Evolutionary conservation across 2,888 invertebrate genomes (phyloP).

Genomic region (Eugnorisma glareosa): DNA sequence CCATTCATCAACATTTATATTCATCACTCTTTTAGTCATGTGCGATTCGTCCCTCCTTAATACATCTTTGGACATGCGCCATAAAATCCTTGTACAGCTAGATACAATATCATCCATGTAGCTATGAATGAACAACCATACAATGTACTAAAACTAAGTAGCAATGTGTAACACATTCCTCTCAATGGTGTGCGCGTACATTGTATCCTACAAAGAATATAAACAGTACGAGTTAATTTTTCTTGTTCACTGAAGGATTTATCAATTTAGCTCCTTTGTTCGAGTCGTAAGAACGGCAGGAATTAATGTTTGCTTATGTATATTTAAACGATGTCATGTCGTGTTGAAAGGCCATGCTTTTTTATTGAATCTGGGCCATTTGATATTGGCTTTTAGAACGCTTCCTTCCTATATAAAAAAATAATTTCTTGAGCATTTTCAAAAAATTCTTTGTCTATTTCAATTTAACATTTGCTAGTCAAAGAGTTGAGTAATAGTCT

Average conservation of each 20-base stretch:
- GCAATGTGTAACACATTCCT: background rate
- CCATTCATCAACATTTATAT: too few relatives aligned
- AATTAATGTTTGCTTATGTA: conserved; percentile 5
- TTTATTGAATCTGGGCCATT: background rate
- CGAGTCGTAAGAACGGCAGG: background rate
- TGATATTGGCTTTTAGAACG: background rate
- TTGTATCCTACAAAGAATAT: background rate
- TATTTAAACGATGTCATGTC: conserved; percentile 9
- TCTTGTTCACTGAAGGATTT: conserved; percentile 42
- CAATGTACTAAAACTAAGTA: background rate
- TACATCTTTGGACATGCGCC: too few relatives aligned
- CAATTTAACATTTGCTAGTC: too few relatives aligned
- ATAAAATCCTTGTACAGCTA: too few relatives aligned
- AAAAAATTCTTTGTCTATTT: background rate
- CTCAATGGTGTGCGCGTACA: background rate
- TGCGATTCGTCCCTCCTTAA: too few relatives aligned
- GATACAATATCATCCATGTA: background rate
- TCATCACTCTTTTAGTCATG: too few relatives aligned
- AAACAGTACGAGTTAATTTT: conserved; percentile 20
- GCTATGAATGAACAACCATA: background rate
- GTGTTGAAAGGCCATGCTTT: conserved; percentile 7
- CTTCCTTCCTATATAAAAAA: background rate
- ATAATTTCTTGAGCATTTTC: background rate
- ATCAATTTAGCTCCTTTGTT: conserved; percentile 43
- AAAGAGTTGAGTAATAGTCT: background rate